Percentiles rank a stretch among this genome's conserved stretches.
Evolutionary conservation across 2,797 vertebrate genomes (phyloP).

Genomic region (Hirundo rustica): DNA sequence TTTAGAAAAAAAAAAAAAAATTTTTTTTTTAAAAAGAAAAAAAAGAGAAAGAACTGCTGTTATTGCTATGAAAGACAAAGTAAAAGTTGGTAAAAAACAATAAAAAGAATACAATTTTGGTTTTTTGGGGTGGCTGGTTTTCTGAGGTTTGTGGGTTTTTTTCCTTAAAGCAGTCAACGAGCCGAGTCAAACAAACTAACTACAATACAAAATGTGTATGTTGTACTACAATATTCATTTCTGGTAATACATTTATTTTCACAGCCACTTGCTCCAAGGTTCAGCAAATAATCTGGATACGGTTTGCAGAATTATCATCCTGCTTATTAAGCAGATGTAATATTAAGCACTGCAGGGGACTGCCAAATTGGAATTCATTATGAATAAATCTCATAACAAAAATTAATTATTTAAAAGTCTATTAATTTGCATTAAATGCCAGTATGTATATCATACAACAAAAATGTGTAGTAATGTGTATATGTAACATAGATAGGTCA

Average conservation of each 20-base stretch:
- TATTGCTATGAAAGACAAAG: background rate
- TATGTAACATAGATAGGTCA: background rate
- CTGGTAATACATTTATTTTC: background rate
- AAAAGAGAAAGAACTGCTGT: background rate
- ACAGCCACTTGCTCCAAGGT: background rate
- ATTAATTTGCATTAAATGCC: conserved; percentile 46
- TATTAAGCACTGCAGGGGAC: conserved; percentile 13
- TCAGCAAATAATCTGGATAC: conserved; percentile 22
- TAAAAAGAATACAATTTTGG: too few species aligned
- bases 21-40: too few species aligned
- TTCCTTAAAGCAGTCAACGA: background rate
- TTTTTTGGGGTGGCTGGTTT: too few species aligned
- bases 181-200: background rate
- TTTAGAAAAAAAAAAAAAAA: background rate
- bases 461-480: background rate
- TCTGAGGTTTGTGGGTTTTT: background rate
- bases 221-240: background rate
- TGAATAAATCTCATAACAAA: conserved; percentile 20
- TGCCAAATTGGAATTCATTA: conserved; percentile 46
- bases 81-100: too few species aligned
- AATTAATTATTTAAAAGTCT: conserved; percentile 34
- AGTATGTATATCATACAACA: background rate
- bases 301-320: background rate
- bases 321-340: conserved; percentile 40
- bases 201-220: background rate